Evolutionary conservation across 2,797 vertebrate species (phyloP), one percentile per base, ranked within the genome.

Genomic region (Clarias pachynema): DNA sequence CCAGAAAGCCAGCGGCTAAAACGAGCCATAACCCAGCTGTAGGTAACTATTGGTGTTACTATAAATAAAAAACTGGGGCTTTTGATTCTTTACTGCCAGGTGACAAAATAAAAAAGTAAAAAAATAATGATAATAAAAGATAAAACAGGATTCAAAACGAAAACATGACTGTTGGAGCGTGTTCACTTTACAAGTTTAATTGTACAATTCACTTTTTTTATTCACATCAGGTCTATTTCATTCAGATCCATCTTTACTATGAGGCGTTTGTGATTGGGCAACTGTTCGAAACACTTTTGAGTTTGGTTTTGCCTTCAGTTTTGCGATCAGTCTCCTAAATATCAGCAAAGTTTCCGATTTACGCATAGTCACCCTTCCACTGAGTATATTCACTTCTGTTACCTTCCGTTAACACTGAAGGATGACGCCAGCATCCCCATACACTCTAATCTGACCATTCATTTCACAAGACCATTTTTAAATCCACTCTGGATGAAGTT

Each of bases 41-140:
- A 20, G 60, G 60, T 29, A 80, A 66, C 62, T 34, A 2, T 63
- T 49, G 40, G 26, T 80, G 79, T 80, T 66, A 66, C 40, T 66
- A 62, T 62, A 80, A 63, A 66, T 80, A 34, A 12, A 62, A 53
- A 9, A 18, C 79, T 63, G 37, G 31, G 44, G 24, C 34, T 49
- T 65, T 63, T 26, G 59, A 79, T 16, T 80, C 60, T 5, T 53
- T 40, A 66, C 22, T 49, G 40, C 16, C n/a, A 44, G 29, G 78
- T 2, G 8, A 49, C 1, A 0, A 2, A 65, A 20, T 66, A 7
- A 29, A 29, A 29, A 9, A 49, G 60, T 29, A 65, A 49, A 22
- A 49, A 80, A n/a, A 24, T 37, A 37, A 63, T 16, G 7, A 40
- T 44, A 44, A 44, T 2, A 44, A 10, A 44, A 44, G 5, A 40